Evolutionary conservation across 2,888 invertebrate genomes (phyloP).

Genomic region (Hemaris fuciformis): DNA sequence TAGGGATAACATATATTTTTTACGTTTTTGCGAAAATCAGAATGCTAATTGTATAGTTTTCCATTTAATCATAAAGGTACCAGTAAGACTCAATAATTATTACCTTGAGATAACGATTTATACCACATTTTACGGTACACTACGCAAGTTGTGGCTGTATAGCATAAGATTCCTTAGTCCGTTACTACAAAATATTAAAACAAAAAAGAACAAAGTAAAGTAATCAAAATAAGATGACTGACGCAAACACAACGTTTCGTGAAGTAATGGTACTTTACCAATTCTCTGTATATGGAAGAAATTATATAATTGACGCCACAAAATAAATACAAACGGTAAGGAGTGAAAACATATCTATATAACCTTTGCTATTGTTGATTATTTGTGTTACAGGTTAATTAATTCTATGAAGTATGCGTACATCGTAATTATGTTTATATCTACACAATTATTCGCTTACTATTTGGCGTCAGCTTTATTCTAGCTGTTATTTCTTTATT

Average conservation of each 20-base stretch:
- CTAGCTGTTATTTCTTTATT: background rate
- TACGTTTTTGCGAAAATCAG: too few species aligned
- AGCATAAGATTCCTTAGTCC: background rate
- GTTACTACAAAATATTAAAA: background rate
- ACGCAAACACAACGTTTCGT: constrained; percentile 28
- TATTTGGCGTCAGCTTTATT: background rate
- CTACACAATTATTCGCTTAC: background rate
- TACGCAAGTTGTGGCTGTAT: too few species aligned
- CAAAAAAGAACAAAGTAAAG: background rate
- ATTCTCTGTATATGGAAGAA: background rate
- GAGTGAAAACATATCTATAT: background rate
- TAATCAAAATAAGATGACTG: constrained; percentile 10
- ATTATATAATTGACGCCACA: background rate
- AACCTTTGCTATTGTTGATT: background rate
- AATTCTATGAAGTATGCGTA: background rate
- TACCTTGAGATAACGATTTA: too few species aligned
- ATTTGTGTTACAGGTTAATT: background rate
- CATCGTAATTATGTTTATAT: background rate
- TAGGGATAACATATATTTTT: too few species aligned
- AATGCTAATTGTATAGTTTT: too few species aligned
- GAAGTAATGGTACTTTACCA: background rate
- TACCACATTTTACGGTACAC: too few species aligned
- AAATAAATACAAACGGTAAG: background rate
- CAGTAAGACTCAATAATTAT: too few species aligned
- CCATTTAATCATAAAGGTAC: too few species aligned